Evolutionary conservation across 1,140 invertebrate species (phyloP), one percentile per base, ranked within the genome.

Genomic region (Drosophila prosaltans): DNA sequence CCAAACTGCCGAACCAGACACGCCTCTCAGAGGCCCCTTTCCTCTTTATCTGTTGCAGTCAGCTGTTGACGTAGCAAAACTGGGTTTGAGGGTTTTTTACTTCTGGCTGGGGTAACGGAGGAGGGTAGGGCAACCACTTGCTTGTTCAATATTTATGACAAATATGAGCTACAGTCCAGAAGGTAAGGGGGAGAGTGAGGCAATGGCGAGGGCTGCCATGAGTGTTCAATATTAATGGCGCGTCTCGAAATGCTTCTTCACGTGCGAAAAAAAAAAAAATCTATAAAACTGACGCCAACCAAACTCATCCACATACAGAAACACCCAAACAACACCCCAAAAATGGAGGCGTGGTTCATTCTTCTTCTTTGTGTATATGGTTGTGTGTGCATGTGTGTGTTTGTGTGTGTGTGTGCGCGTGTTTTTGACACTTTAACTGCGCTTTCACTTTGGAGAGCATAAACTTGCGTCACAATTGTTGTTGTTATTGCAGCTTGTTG

Each of bases 351-450:
- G 64, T 41, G 10, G 32, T 24, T 28, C 61, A 30, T 6, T 54
- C 66, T 5, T 26, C 48, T 16, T 11, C 39, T 21, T 48, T 48
- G 45, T 48, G 21, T 48, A n/a, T 45, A n/a, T 45, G 6, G 2
- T 10, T 21, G 28, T 48, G 11, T 48, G 16, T 28, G 28, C 28
- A 30, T 30, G 4, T 61, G 21, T 24, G 51, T 68, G 58, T 73
- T 16, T 30, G 55, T 54, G 21, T 45, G 65, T 73, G 72, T 59
- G 62, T 71, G 64, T 67, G 78, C 61, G 81, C 61, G 69, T 86
- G 83, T 72, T 89, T 89, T 78, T 89, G 84, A 89, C 84, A 89
- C 84, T 79, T 89, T 89, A 84, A 89, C 80, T 84, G 64, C 74
- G 66, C 80, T 80, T 64, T 62, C 68, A 85, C 72, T 72, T 74